Base-by-base conservation (phyloP, 2,797 vertebrate species). In the Sebastes taczanowskii region DNA sequence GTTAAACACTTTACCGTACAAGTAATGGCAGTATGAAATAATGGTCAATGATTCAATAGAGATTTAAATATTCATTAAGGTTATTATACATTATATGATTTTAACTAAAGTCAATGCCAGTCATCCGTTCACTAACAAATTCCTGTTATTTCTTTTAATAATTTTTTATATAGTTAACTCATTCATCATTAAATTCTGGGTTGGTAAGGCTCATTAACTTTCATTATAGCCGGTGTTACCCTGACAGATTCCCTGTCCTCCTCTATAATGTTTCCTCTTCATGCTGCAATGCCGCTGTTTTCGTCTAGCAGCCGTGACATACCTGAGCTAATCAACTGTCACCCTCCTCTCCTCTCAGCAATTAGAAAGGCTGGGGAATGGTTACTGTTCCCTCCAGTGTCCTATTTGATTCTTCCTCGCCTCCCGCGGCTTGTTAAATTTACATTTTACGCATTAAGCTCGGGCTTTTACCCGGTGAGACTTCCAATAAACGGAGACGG, bases 291-390 rank as follows among this genome's bases (percentile, higher is more conserved):
- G 82, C 68, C 27, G 65, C 82, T 85, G 83, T 90, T 92, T 90
- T 76, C 35, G 61, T 74, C 69, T 66, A 67, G 74, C 61, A 75
- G 79, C 78, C 85, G 30, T 83, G 62, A 82, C 90, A 85, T 71
- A 91, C 92, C 91, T 92, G 74, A 38, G 85, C 85, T 91, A 91
- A 92, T 92, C 90, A 93, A 78, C 84, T 81, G 82, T 90, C 91
- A 87, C 86, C 82, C 83, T 89, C 46, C 53, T 85, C 87, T 85
- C 82, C 87, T 72, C 84, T 66, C 83, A 34, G 81, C 86, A 89
- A 89, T 92, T 90, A 90, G 70, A 83, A 80, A 68, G 72, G 67
- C 70, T 52, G 55, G 46, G 29, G 80, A 85, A 71, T 2, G 11
- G 63, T 74, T 70, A 65, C 80, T 60, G 53, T 62, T 85, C 80